Evolutionary conservation across 2,888 invertebrate species (phyloP), one percentile per base, ranked within the genome.

Genomic region (Diplolepis rosae): DNA sequence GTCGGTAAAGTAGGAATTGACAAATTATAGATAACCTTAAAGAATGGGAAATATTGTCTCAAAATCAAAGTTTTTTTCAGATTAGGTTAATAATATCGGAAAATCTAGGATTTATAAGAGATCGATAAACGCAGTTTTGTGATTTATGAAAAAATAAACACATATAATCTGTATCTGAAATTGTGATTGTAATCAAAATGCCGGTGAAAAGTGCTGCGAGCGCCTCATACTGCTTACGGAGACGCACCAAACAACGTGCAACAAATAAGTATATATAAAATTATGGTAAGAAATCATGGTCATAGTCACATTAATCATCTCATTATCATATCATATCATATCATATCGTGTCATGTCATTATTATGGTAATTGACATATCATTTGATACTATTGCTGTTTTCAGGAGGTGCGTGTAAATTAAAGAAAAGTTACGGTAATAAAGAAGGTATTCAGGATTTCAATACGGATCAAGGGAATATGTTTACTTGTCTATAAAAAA

Each of bases 211-310:
- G 74, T 75, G 73, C 77, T 79, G 81, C 83, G 81, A 83, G 80
- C 82, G 85, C 85, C 80, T 84, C 80, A 85, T 85, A 85, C 82
- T 85, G 87, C 84, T 85, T 86, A 85, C 85, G 83, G 82, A 86
- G 85, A 86, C 86, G 87, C 87, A 86, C 86, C 87, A 87, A 87
- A 87, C 86, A 86, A 86, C 87, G 87, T 87, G 87, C 87, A 87
- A 86, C 86, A 86, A 87, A 84, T 85, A 86, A 85, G 85, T 85
- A 84, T 84, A 86, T 83, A 80, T 85, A 85, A 86, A 85, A 84
- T 85, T 80, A 84, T 85, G 81, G 82, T 86, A 85, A 85, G 82
- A 85, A 83, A 83, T 86, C 80, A 85, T 85, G 83, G 83, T 83
- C 83, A 86, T 85, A 80, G 80, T 83, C 80, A 86, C 84, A 86